phyloP scores from a whole-genome alignment of 2,888 invertebrate species.

The Erannis defoliaria region DNA sequence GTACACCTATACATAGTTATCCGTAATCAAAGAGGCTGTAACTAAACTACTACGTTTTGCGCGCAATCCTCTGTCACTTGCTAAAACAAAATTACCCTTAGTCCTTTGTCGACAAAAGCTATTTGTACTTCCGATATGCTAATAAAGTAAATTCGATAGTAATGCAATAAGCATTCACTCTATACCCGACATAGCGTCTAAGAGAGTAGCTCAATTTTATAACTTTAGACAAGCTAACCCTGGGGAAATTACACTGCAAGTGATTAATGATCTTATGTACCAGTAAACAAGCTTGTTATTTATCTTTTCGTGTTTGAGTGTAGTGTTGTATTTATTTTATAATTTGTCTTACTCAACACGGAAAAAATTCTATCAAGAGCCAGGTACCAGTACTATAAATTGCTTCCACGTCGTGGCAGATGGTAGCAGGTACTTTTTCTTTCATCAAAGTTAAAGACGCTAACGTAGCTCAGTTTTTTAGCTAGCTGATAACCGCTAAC shows the following conservation, averaged over 20 bases:
- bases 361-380: not conserved
- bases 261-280: conserved; percentile 24
- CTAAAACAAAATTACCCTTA: not conserved
- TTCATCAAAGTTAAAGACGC: too few species aligned
- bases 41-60: too few species aligned
- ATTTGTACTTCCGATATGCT: conserved; percentile 1
- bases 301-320: conserved; percentile 8
- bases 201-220: conserved; percentile 6
- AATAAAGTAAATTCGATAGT: conserved; percentile 30
- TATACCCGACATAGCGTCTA: not conserved
- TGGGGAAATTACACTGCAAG: conserved; percentile 31
- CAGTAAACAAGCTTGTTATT: conserved; percentile 23
- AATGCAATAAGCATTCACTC: conserved; percentile 29
- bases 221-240: not conserved
- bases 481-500: too few species aligned
- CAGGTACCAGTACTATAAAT: not conserved
- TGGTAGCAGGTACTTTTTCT: too few species aligned
- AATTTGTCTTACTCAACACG: conserved; percentile 9
- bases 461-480: too few species aligned
- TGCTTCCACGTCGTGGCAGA: too few species aligned
- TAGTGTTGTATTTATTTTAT: conserved; percentile 19
- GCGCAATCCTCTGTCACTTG: too few species aligned
- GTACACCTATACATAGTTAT: too few species aligned
- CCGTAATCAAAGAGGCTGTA: too few species aligned
- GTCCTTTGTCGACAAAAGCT: not conserved